Evolutionary conservation across 2,888 invertebrate genomes (phyloP), one percentile per base, ranked within the genome.

Genomic region (Drepanosiphum platanoidis): DNA sequence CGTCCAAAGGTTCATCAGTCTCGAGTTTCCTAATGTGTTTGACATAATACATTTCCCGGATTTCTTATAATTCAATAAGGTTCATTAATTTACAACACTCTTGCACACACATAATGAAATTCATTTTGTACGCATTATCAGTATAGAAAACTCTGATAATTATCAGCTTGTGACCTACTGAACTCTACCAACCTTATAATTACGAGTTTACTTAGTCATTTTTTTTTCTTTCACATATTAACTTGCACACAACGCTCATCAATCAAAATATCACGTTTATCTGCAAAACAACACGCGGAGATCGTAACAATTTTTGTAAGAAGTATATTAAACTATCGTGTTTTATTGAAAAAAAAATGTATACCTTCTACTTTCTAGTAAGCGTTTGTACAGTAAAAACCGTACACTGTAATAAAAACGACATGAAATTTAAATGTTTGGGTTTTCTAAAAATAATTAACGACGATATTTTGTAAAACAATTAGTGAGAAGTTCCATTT

Each of bases 181-280:
- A 64, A 39, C 27, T 36, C 36, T 30, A 36, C n/a, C 27, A 18
- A n/a, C 3, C 39, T n/a, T 30, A 42, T 22, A 22, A 15, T 78
- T 18, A 8, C 18, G 32, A 79, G 42, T 66, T 66, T 1, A 79
- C 32, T 46, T 30, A n/a, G 32, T 32, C n/a, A 13, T 58, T n/a
- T 42, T 58, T n/a, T 42, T 42, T 61, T 42, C 27, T 46, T 66
- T 66, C 8, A 30, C 42, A 46, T 30, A 79, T 66, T 22, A 66
- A 79, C n/a, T 32, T 66, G 32, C 1, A n/a, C 32, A 11, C 32
- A 42, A 79, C 42, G 66, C n/a, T 66, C 64, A 66, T 79, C 66
- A 66, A 66, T 66, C 66, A 79, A 79, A 66, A 4, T 52, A 66
- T n/a, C 5, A 66, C 66, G 22, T 66, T n/a, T 46, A 66, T 66